Evolutionary conservation across 2,797 vertebrate species (phyloP), one percentile per base, ranked within the genome.

Genomic region (Sebastes itinus): DNA sequence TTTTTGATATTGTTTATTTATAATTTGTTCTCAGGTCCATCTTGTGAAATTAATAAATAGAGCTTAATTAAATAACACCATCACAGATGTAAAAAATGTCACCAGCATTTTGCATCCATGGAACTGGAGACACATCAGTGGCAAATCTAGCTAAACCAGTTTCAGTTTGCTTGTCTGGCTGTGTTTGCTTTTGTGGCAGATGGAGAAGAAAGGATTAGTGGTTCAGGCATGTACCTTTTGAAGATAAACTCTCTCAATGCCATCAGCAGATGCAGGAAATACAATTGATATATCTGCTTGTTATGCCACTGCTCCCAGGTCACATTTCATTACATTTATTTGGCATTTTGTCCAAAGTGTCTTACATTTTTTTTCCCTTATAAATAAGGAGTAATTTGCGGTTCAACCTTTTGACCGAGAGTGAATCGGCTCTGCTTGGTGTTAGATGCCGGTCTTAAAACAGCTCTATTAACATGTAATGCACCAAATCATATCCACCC

Each of bases 171-270:
- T 56, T 28, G 55, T 70, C 16, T 46, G 18, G 20, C n/a, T 63
- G 46, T 78, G 64, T 73, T 84, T 84, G 74, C 52, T 73, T 46
- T 33, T 18, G 27, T 28, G 55, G 33, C 56, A 58, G 69, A 63
- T 78, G 61, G 38, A 42, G 28, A 56, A 25, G 35, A 54, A 54
- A 61, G 35, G 7, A 52, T 23, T 7, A 13, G 11, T 33, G 23
- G n/a, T 30, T 72, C 55, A 46, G 58, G 9, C 2, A 0, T 22
- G 6, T 35, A 42, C 46, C 6, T 66, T 66, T 72, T 27, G n/a
- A 55, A 65, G 4, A 60, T 27, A 7, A 56, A 13, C 20, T 54
- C 59, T 22, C 13, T 61, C 3, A n/a, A 14, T 30, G 52, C 28
- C 30, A 49, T 33, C 63, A 61, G 32, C 70, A 74, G 22, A 61